A percentile compares a stretch with the other conserved stretches of the same genome.
phyloP scores from a whole-genome alignment of 1,140 invertebrate species.

The Camponotus vicinus region DNA sequence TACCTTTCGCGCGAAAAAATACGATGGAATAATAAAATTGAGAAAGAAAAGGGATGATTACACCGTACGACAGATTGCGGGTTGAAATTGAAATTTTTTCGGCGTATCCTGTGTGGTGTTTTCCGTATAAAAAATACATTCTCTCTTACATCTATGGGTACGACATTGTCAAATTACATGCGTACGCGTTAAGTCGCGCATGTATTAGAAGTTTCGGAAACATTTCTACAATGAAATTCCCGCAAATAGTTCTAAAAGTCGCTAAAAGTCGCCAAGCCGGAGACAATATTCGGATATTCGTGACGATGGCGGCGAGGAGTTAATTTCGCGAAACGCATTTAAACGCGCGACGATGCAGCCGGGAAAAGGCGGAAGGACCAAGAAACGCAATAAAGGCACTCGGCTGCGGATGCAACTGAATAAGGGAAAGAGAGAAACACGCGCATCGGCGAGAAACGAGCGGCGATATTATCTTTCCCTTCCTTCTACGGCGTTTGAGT shows the following conservation, averaged over 20 bases:
- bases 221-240: constrained; percentile 22
- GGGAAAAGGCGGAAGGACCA: constrained; percentile 33
- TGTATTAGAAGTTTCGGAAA: constrained; percentile 29
- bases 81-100: neutral
- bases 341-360: constrained; percentile 1
- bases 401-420: constrained; percentile 22
- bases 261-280: neutral
- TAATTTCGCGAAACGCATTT: constrained; percentile 58
- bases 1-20: neutral
- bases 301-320: constrained; percentile 24
- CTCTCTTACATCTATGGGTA: neutral
- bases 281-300: constrained; percentile 30
- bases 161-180: neutral
- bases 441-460: constrained; percentile 29
- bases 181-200: neutral
- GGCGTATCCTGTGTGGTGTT: neutral
- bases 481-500: constrained; percentile 19
- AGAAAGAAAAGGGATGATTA: too few species aligned
- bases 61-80: neutral
- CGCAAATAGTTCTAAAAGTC: neutral
- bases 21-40: neutral
- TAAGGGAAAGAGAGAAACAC: constrained; percentile 11
- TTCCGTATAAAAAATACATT: neutral
- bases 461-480: constrained; percentile 51
- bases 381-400: constrained; percentile 57